These are phyloP conservation scores for Eristalis tenax DNA, from an alignment of 2,888 invertebrate genomes.

Conservation along the genomic window DNA sequence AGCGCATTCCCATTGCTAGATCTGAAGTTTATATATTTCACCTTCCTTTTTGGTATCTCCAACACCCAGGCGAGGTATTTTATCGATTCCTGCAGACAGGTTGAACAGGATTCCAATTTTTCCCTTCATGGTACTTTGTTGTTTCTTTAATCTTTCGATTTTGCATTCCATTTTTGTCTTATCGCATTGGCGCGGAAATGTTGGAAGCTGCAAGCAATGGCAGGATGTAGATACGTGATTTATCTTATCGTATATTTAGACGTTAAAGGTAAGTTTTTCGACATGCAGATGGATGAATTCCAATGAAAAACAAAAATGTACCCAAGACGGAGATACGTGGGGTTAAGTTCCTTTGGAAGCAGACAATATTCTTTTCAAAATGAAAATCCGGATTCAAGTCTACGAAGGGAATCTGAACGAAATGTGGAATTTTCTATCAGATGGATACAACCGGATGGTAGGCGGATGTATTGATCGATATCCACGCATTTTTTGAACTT, in stretches of 20 bases:
- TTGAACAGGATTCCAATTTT: slow-evolving; percentile 10
- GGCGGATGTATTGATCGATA: too few species aligned
- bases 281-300: slow-evolving; percentile 26
- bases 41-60: neutral
- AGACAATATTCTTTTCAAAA: too few species aligned
- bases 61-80: slow-evolving; percentile 6
- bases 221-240: slow-evolving; percentile 43
- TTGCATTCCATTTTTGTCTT: slow-evolving; percentile 29
- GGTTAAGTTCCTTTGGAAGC: too few species aligned
- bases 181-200: neutral
- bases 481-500: too few species aligned
- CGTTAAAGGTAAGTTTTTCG: slow-evolving; percentile 29
- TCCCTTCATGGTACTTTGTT: slow-evolving; percentile 11
- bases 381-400: too few species aligned
- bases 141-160: slow-evolving; percentile 39
- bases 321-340: neutral
- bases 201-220: neutral
- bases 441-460: too few species aligned
- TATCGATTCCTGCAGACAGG: slow-evolving; percentile 11
- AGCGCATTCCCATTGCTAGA: slow-evolving; percentile 17
- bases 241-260: slow-evolving; percentile 36
- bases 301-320: neutral
- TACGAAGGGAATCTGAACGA: too few species aligned
- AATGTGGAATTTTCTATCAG: too few species aligned
- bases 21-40: slow-evolving; percentile 35